phyloP scores from a whole-genome alignment of 2,797 vertebrate species.

The Poecilia wingei region DNA sequence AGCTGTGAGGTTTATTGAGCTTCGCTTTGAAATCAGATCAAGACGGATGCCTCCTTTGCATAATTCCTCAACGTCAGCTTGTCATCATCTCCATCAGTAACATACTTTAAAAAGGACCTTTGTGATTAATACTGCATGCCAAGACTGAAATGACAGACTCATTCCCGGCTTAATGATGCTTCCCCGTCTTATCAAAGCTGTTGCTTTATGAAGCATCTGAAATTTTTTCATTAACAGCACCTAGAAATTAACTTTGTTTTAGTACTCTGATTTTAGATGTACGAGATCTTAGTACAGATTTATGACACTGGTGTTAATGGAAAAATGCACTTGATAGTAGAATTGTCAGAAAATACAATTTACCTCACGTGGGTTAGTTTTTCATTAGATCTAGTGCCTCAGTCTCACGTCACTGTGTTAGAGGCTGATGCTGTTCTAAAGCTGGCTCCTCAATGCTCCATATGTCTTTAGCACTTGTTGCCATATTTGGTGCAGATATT shows the following conservation, averaged over 20 bases:
- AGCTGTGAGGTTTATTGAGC: slow-evolving; percentile 86
- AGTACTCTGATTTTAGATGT: slow-evolving; percentile 18
- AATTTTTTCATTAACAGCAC: slow-evolving; percentile 83
- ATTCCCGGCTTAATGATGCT: slow-evolving; percentile 89
- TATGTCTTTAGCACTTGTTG: slow-evolving; percentile 24
- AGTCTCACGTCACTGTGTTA: slow-evolving; percentile 16
- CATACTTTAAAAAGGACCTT: slow-evolving; percentile 87
- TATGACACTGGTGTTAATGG: neutral
- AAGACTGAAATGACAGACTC: slow-evolving; percentile 87
- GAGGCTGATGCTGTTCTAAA: slow-evolving; percentile 14
- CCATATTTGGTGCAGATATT: slow-evolving; percentile 4
- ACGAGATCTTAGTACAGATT: slow-evolving; percentile 12
- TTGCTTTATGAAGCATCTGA: slow-evolving; percentile 83
- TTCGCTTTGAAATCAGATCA: slow-evolving; percentile 91
- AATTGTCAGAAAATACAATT: neutral
- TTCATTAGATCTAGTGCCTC: slow-evolving; percentile 7
- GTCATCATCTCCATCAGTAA: slow-evolving; percentile 88
- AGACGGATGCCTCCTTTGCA: slow-evolving; percentile 85
- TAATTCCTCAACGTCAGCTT: slow-evolving; percentile 92
- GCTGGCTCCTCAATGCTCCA: slow-evolving; percentile 31
- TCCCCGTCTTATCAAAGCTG: slow-evolving; percentile 86
- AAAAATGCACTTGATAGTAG: neutral
- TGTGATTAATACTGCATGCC: slow-evolving; percentile 92
- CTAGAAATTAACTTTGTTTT: slow-evolving; percentile 75
- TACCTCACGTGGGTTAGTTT: neutral